These are phyloP conservation scores for Xenopus borealis DNA, from an alignment of 2,113 vertebrate species.

Conservation along the genomic window DNA sequence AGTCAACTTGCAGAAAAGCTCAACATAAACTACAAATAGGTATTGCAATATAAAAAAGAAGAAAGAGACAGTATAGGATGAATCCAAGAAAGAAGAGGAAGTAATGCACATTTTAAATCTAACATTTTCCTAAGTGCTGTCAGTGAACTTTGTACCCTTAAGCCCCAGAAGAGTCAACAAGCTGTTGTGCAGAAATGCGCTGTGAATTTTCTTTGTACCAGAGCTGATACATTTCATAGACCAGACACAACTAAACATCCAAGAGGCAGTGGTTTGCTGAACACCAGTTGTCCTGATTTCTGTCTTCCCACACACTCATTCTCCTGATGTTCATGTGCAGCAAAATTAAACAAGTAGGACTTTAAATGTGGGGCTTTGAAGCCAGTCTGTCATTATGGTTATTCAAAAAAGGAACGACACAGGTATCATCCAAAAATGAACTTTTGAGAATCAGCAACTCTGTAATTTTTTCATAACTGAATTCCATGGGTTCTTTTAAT, in stretches of 20 bases:
- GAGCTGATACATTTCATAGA: conserved; percentile 59
- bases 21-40: conserved; percentile 79
- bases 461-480: conserved; percentile 18
- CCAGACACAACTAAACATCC: conserved; percentile 72
- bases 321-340: conserved; percentile 74
- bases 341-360: conserved; percentile 65
- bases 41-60: conserved; percentile 58
- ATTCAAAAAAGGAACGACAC: not conserved
- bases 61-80: conserved; percentile 56
- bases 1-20: conserved; percentile 81
- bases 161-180: conserved; percentile 32
- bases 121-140: conserved; percentile 53
- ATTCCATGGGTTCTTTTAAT: conserved; percentile 49
- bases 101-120: conserved; percentile 74
- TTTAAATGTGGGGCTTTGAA: too few species aligned
- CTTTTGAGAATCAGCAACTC: too few species aligned
- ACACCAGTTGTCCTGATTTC: conserved; percentile 57
- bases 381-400: too few species aligned
- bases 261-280: conserved; percentile 73
- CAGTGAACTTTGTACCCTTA: conserved; percentile 55
- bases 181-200: conserved; percentile 14
- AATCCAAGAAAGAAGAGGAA: conserved; percentile 71
- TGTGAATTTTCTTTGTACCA: conserved; percentile 17
- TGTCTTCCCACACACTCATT: conserved; percentile 61
- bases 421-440: too few species aligned